Conservation (phyloP, 2,888 invertebrate species). For the Anaspis maculata region DNA sequence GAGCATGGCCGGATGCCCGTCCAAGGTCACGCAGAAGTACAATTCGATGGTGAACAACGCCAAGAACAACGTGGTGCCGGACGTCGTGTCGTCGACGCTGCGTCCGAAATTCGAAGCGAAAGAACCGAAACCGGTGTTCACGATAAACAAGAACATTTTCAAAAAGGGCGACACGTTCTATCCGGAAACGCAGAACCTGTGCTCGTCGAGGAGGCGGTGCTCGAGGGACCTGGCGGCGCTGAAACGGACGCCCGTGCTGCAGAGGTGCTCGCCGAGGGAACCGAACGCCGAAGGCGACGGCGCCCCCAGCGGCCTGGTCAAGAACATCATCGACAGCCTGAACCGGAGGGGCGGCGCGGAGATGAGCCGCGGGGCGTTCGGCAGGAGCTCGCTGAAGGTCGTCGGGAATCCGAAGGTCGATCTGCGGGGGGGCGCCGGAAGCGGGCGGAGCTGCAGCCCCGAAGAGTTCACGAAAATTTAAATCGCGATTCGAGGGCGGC, state of each 20-base stretch:
- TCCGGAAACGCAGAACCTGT: conserved; percentile 3
- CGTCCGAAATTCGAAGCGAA: too few relatives aligned
- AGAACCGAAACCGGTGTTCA: conserved; percentile 14
- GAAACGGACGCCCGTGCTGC: conserved; percentile 23
- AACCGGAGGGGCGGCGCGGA: conserved; percentile 32
- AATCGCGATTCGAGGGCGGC: not conserved
- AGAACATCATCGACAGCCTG: conserved; percentile 37
- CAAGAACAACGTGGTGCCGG: conserved; percentile 18
- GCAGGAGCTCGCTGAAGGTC: conserved; percentile 36
- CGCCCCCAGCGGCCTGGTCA: conserved; percentile 29
- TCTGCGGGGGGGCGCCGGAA: conserved; percentile 5
- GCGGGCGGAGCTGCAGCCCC: conserved; percentile 23
- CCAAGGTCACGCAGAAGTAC: conserved; percentile 33
- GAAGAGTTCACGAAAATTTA: conserved; percentile 29
- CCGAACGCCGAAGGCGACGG: conserved; percentile 1
- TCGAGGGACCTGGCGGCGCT: conserved; percentile 18
- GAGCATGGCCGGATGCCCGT: conserved; percentile 25
- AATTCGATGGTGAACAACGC: conserved; percentile 10
- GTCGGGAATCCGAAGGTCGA: conserved; percentile 29
- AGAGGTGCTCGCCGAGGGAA: conserved; percentile 13
- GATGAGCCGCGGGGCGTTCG: conserved; percentile 28
- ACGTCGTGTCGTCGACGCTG: conserved; percentile 27
- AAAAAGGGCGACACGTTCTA: conserved; percentile 13
- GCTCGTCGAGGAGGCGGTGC: conserved; percentile 17
- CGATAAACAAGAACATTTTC: conserved; percentile 27